A percentile compares a stretch with the other conserved stretches of the same genome.
These are phyloP conservation scores for Atherix ibis DNA, from an alignment of 2,888 invertebrate genomes.

Conservation along the genomic window DNA sequence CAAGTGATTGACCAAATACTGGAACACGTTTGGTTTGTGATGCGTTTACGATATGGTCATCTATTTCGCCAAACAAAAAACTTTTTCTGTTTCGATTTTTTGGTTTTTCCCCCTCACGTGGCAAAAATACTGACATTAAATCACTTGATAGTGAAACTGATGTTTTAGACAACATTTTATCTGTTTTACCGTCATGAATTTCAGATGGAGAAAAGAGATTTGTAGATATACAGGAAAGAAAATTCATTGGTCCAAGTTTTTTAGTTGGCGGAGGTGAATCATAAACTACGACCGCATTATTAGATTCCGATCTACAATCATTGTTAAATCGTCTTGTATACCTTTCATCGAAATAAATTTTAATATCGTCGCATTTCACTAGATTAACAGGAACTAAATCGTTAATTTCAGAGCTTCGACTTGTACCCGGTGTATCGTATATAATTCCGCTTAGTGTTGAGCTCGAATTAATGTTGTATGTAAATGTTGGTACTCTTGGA, in stretches of 20 bases:
- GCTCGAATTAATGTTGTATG: background rate
- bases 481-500: background rate
- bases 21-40: conserved; percentile 24
- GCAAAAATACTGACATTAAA: conserved; percentile 23
- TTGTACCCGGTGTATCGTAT: conserved; percentile 2
- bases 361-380: conserved; percentile 30
- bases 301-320: conserved; percentile 1
- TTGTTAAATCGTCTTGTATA: conserved; percentile 2
- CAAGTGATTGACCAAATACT: conserved; percentile 51
- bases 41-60: conserved; percentile 35
- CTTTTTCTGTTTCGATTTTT: conserved; percentile 11
- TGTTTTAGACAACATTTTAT: conserved; percentile 1
- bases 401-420: conserved; percentile 1
- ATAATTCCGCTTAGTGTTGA: background rate
- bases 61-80: conserved; percentile 1
- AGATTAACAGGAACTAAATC: conserved; percentile 11
- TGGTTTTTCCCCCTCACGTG: conserved; percentile 26
- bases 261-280: conserved; percentile 6
- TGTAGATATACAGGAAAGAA: conserved; percentile 8
- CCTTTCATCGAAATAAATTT: conserved; percentile 28
- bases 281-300: conserved; percentile 1
- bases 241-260: conserved; percentile 6
- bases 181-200: too few relatives aligned
- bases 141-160: conserved; percentile 14
- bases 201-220: conserved; percentile 7